Percentiles rank a stretch among this genome's conserved stretches.
phyloP scores from a whole-genome alignment of 2,113 vertebrate species.

The Tringa solitaria region DNA sequence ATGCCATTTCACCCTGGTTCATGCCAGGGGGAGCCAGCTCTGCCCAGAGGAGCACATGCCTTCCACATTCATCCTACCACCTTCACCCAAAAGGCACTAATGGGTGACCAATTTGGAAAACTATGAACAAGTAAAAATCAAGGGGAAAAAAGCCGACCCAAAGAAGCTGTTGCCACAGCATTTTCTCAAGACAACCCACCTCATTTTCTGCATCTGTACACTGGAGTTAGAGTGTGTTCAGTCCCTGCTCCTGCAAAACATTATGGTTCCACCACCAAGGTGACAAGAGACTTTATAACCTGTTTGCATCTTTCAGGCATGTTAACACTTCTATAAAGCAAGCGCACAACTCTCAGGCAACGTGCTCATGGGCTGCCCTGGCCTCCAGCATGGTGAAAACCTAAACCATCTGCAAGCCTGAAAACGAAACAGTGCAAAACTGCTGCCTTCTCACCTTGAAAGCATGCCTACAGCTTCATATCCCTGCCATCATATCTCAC shows the following conservation, averaged over 20 bases:
- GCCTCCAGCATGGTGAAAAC: slow-evolving; percentile 40
- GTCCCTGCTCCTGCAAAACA: slow-evolving; percentile 32
- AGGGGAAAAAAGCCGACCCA: not conserved
- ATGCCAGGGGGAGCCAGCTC: not conserved
- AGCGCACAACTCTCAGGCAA: not conserved
- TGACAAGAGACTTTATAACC: slow-evolving; percentile 61
- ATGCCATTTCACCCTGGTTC: not conserved
- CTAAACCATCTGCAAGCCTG: slow-evolving; percentile 52
- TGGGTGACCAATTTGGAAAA: not conserved
- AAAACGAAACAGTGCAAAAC: not conserved
- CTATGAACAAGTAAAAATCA: not conserved
- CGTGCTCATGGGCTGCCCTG: not conserved
- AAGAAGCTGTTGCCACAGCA: not conserved
- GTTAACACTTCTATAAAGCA: slow-evolving; percentile 64
- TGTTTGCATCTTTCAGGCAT: slow-evolving; percentile 58
- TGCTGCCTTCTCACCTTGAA: slow-evolving; percentile 13
- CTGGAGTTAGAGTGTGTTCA: rapidly evolving
- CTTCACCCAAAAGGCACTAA: not conserved
- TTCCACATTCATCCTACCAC: not conserved
- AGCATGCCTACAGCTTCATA: not conserved
- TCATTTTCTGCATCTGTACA: not conserved
- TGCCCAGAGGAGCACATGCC: not conserved
- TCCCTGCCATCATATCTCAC: not conserved
- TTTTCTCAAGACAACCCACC: not conserved
- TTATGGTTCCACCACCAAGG: slow-evolving; percentile 40